These are phyloP conservation scores for Solea solea DNA, from an alignment of 2,113 vertebrate species.

Conservation along the genomic window DNA sequence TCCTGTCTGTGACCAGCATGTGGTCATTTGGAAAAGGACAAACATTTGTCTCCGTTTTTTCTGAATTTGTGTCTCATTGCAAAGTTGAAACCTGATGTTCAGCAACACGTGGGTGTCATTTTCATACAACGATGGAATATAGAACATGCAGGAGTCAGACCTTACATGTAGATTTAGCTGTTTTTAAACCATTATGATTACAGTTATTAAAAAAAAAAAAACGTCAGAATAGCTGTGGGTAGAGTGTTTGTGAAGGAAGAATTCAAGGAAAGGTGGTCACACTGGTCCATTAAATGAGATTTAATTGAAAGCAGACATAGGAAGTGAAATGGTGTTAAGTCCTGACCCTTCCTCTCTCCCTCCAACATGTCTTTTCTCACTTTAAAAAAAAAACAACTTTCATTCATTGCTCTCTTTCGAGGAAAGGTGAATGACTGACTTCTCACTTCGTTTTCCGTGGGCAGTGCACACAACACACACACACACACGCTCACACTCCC, in stretches of 20 bases:
- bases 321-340: conserved; percentile 2
- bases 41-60: conserved; percentile 22
- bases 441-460: conserved; percentile 13
- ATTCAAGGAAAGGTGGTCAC: background rate
- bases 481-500: conserved; percentile 19
- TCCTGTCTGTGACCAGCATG: conserved; percentile 5
- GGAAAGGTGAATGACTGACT: conserved; percentile 3
- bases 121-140: background rate
- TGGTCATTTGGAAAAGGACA: conserved; percentile 36
- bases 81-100: conserved; percentile 3
- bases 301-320: conserved; percentile 18
- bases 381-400: background rate
- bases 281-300: conserved; percentile 12
- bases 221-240: background rate
- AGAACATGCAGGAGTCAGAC: background rate
- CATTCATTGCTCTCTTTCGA: conserved; percentile 35
- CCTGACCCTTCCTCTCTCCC: conserved; percentile 26
- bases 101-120: background rate
- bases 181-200: background rate
- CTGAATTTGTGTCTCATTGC: background rate
- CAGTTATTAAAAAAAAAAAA: background rate
- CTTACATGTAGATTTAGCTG: background rate
- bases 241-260: background rate
- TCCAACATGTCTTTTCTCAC: background rate
- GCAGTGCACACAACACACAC: conserved; percentile 14